Evolutionary conservation across 2,797 vertebrate genomes (phyloP).

Genomic region (Gallinago solitaria): DNA sequence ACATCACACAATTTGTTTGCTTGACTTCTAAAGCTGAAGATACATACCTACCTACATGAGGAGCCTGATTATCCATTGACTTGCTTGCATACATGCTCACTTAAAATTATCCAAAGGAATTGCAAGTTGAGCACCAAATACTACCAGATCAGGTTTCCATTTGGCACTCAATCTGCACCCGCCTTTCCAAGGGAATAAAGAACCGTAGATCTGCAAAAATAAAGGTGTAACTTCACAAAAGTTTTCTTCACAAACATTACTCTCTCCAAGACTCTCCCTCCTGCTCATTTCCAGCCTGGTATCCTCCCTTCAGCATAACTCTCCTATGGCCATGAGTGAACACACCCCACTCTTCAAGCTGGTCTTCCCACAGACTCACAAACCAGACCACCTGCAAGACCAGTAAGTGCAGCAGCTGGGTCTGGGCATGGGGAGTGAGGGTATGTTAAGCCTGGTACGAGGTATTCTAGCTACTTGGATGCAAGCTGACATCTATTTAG

Average conservation of each 20-base stretch:
- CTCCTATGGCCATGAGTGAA: accelerated
- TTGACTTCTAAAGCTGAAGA: not conserved
- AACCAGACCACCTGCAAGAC: accelerated
- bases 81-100: not conserved
- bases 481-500: not conserved
- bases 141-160: not conserved
- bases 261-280: not conserved
- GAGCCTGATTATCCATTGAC: not conserved
- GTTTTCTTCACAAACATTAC: not conserved
- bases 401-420: not conserved
- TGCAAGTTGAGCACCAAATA: not conserved
- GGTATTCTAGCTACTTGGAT: not conserved
- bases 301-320: not conserved
- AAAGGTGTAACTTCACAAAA: not conserved
- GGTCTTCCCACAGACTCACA: not conserved
- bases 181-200: not conserved
- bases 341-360: not conserved
- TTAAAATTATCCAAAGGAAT: not conserved
- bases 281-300: not conserved
- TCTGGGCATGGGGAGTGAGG: not conserved
- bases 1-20: slow-evolving; percentile 5
- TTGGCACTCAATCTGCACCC: not conserved
- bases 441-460: not conserved
- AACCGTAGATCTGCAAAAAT: not conserved
- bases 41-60: not conserved